These are phyloP conservation scores for Trissolcus brochymenae DNA, from an alignment of 2,888 invertebrate genomes.

Conservation along the genomic window DNA sequence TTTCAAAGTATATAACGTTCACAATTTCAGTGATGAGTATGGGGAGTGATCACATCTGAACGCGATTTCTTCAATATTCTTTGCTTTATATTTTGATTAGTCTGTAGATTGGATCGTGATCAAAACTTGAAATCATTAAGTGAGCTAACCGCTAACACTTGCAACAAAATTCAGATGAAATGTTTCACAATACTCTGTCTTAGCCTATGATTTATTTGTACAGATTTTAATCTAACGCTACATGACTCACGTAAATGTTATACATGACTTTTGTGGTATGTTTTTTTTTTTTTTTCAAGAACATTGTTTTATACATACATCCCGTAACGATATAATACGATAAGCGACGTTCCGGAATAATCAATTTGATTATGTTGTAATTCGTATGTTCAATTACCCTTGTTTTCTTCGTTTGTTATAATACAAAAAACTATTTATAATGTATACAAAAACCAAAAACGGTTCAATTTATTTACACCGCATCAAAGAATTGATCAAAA, in stretches of 20 bases:
- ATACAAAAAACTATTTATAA: conserved; percentile 46
- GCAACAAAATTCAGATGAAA: conserved; percentile 6
- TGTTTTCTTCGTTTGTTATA: conserved; percentile 13
- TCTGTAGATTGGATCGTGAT: not conserved
- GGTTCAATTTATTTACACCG: conserved; percentile 30
- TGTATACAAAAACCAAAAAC: conserved; percentile 27
- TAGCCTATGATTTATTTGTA: conserved; percentile 28
- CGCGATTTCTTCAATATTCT: conserved; percentile 1
- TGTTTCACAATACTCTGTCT: conserved; percentile 8
- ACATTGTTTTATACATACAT: conserved; percentile 40
- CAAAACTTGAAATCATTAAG: no score
- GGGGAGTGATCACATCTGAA: conserved; percentile 15
- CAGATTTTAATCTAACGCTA: conserved; percentile 29
- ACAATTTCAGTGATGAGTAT: conserved; percentile 9
- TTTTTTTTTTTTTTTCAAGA: conserved; percentile 2
- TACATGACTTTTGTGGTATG: conserved; percentile 15
- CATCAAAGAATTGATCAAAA: not conserved
- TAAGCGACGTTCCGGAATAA: conserved; percentile 44
- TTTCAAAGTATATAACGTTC: conserved; percentile 14
- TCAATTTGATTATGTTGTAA: conserved; percentile 49
- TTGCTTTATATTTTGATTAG: conserved; percentile 13
- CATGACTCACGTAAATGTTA: conserved; percentile 30
- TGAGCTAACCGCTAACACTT: not conserved
- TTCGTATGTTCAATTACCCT: conserved; percentile 43
- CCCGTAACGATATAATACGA: conserved; percentile 37